Percentiles rank a stretch among this genome's conserved stretches.
Evolutionary conservation across 2,888 invertebrate genomes (phyloP).

Genomic region (Rhaphigaster nebulosa): DNA sequence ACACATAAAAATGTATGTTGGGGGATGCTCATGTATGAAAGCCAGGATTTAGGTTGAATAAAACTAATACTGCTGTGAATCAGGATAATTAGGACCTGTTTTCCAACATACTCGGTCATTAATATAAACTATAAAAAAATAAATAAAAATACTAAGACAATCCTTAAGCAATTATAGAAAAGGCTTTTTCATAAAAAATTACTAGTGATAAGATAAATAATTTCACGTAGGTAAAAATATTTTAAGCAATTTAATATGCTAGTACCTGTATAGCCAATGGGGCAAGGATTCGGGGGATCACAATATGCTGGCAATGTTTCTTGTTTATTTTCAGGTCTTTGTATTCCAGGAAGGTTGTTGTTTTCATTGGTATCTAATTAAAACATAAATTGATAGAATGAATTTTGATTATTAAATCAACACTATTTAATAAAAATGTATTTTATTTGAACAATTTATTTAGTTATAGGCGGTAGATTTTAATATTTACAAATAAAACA

Average conservation of each 20-base stretch:
- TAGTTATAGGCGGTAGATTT: too few species aligned
- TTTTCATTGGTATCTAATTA: slow-evolving; percentile 53
- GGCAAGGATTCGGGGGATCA: slow-evolving; percentile 99
- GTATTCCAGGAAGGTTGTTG: slow-evolving; percentile 25
- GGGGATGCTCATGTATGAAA: too few species aligned
- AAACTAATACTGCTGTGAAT: too few species aligned
- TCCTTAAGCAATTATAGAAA: not conserved
- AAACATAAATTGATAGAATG: not conserved
- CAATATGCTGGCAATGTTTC: slow-evolving; percentile 98
- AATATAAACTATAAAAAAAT: too few species aligned
- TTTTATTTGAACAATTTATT: not conserved
- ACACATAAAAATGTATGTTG: too few species aligned
- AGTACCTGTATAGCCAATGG: slow-evolving; percentile 88
- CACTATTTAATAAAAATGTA: not conserved
- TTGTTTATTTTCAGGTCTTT: slow-evolving; percentile 71
- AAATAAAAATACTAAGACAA: not conserved
- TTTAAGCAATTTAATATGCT: not conserved
- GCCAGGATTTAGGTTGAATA: too few species aligned
- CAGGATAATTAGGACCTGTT: too few species aligned
- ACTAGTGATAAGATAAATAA: not conserved
- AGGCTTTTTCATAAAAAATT: not conserved
- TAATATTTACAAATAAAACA: too few species aligned
- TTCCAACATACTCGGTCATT: too few species aligned
- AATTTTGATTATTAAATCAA: not conserved
- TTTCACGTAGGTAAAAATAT: not conserved